Percentiles rank a stretch among this genome's conserved stretches.
These are phyloP conservation scores for Nowickia ferox DNA, from an alignment of 2,888 invertebrate genomes.

Conservation along the genomic window DNA sequence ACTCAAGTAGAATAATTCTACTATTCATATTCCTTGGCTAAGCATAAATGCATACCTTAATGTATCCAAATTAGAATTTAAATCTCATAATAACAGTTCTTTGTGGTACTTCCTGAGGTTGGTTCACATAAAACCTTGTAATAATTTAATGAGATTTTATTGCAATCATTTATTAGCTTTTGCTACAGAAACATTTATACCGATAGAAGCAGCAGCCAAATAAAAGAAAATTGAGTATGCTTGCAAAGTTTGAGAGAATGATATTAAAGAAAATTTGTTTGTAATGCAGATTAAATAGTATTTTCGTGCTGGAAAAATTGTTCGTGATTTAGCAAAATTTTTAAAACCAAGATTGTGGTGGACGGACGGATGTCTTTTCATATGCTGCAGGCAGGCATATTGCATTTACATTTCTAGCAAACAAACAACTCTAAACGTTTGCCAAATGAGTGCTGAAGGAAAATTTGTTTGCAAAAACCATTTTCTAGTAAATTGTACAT, in stretches of 20 bases:
- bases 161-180: constrained; percentile 21
- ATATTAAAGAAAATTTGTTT: constrained; percentile 14
- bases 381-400: constrained; percentile 34
- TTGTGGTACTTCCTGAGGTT: constrained; percentile 28
- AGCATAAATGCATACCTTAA: not conserved
- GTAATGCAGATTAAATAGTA: not conserved
- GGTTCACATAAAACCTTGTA: not conserved
- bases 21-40: not conserved
- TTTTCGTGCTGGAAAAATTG: not conserved
- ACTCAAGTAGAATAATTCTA: too few species aligned
- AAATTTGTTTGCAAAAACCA: not conserved
- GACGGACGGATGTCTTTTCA: not conserved
- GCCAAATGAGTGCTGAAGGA: constrained; percentile 23
- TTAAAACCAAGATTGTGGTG: constrained; percentile 5
- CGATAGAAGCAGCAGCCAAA: not conserved
- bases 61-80: not conserved
- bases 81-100: constrained; percentile 6
- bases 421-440: constrained; percentile 39
- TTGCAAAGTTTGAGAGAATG: not conserved
- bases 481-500: not conserved
- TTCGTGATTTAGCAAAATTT: constrained; percentile 15
- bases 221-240: constrained; percentile 14
- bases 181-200: not conserved
- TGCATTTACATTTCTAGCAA: constrained; percentile 50
- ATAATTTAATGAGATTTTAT: constrained; percentile 34